Conservation (phyloP, 2,888 invertebrate species). For the Timema cristinae region DNA sequence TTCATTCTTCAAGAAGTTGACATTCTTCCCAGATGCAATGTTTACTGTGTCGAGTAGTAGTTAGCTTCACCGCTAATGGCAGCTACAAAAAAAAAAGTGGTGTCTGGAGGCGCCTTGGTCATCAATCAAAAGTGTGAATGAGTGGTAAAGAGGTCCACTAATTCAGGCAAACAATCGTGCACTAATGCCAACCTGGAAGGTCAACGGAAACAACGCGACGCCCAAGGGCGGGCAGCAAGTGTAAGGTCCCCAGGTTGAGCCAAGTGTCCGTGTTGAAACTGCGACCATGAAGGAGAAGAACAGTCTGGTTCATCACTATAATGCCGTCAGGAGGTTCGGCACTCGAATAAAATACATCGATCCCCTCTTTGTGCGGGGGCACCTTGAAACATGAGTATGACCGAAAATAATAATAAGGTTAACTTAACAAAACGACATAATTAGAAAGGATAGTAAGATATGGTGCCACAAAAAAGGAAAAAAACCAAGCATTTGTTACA, state of each 20-base stretch:
- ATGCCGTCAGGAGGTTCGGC: slow-evolving; percentile 28
- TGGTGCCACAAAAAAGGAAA: neutral
- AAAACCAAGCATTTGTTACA: neutral
- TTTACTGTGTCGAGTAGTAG: too few species aligned
- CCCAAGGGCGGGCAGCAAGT: slow-evolving; percentile 44
- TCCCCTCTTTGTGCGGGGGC: neutral
- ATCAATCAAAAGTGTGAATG: too few species aligned
- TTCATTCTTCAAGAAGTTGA: too few species aligned
- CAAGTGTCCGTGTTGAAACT: slow-evolving; percentile 47
- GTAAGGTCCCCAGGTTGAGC: slow-evolving; percentile 44
- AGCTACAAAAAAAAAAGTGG: too few species aligned
- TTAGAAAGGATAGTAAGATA: neutral
- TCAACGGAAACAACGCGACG: slow-evolving; percentile 46
- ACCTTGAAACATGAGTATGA: neutral
- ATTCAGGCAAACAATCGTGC: neutral
- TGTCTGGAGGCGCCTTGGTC: too few species aligned
- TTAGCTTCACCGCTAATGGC: too few species aligned
- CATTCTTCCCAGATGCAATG: too few species aligned
- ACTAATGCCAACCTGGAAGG: slow-evolving; percentile 42
- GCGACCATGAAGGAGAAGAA: slow-evolving; percentile 48
- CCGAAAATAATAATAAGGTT: too few species aligned
- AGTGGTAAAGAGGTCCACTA: too few species aligned
- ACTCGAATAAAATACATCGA: slow-evolving; percentile 34
- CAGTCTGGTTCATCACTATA: slow-evolving; percentile 30
- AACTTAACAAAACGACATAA: neutral